phyloP scores from a whole-genome alignment of 2,888 invertebrate genomes.

The Troilus luridus region DNA sequence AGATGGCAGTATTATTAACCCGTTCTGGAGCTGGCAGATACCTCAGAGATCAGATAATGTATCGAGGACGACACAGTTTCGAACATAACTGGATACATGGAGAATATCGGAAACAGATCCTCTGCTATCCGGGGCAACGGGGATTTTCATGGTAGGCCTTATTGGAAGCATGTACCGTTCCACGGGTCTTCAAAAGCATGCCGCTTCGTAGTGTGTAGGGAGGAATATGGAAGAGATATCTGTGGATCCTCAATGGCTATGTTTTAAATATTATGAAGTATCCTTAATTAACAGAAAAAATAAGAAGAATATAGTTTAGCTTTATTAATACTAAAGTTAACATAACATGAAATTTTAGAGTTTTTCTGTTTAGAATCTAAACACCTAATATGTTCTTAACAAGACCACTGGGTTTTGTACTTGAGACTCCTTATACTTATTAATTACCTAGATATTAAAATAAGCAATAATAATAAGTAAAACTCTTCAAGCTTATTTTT shows the following conservation, averaged over 20 bases:
- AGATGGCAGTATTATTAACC: constrained; percentile 6
- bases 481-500: no score
- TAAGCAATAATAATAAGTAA: no score
- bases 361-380: no score
- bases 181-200: not conserved
- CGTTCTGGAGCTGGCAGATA: not conserved
- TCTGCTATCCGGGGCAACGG: not conserved
- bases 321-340: no score
- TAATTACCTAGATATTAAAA: no score
- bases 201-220: not conserved
- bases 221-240: not conserved
- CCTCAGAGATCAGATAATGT: constrained; percentile 30
- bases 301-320: no score
- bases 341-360: no score
- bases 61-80: constrained; percentile 43
- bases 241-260: not conserved
- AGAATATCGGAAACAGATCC: constrained; percentile 42
- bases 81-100: constrained; percentile 43
- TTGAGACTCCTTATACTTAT: no score
- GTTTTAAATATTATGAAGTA: not conserved
- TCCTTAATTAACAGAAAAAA: no score
- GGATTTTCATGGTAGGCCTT: constrained; percentile 41
- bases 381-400: no score
- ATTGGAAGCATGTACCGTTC: constrained; percentile 19
- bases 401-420: no score